Base-by-base conservation (phyloP, 2,888 invertebrate genomes). In the Strigamia crassipes region DNA sequence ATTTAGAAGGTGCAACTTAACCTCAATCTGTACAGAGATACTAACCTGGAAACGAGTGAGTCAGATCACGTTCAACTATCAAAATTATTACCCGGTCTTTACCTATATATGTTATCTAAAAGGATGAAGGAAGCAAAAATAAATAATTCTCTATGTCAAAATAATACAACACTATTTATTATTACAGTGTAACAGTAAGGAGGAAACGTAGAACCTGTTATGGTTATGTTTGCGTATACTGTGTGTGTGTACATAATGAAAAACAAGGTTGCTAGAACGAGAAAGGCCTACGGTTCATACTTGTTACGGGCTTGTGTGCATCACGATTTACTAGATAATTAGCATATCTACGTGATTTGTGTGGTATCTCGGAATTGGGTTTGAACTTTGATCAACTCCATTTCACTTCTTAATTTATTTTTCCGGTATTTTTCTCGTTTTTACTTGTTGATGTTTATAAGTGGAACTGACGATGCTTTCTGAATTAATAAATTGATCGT, bases 41-140 rank as follows among this genome's bases (percentile, higher is more conserved):
- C 73, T 31, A 73, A 73, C 73, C 73, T 73, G 73, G 73, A 73
- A 73, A 73, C 73, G 73, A 31, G 23, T 31, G 73, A 73, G 73
- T 73, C 73, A 73, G 73, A 73, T 73, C 73, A 73, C 73, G 73
- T 73, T 73, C 73, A 73, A 73, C 73, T 73, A 73, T 73, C 31
- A 73, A 73, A 73, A 73, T 73, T 73, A 73, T 73, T 73, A 73
- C 73, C 73, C 31, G 73, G 73, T 73, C 31, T 73, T 73, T 73
- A 73, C 73, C 73, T 73, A 73, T 73, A 73, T 73, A 31, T 73
- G 73, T 31, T 73, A 73, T 73, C 73, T 73, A 73, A 31, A 73
- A 8, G 61, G 73, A 73, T 73, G 73, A 31, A 73, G 73, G 73
- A 73, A 73, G 73, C 73, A 31, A 27, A n/a, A 31, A 73, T 73